Percentiles rank a stretch among this genome's conserved stretches.
Conservation (phyloP, 2,113 vertebrate genomes). For the Numida meleagris region DNA sequence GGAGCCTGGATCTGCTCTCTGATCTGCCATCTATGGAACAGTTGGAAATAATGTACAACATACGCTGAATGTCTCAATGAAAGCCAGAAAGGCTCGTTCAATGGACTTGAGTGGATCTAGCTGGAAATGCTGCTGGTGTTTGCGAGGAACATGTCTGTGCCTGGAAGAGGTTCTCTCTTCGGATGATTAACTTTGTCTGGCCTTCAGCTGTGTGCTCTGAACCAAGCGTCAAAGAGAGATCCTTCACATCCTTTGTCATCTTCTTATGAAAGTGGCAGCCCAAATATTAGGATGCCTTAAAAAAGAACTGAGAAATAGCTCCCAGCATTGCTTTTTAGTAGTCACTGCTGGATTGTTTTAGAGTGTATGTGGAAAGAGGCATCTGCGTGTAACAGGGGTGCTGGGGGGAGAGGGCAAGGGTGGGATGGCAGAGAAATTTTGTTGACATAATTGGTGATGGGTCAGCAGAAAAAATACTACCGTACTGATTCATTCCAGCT, state of each 20-base stretch:
- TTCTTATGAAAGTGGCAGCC: not conserved
- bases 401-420: not conserved
- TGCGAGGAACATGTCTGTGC: not conserved
- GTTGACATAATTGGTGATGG: not conserved
- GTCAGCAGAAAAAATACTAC: not conserved
- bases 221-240: accelerated
- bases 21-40: not conserved
- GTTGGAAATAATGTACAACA: not conserved
- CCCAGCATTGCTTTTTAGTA: not conserved
- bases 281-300: not conserved
- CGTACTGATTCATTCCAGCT: not conserved
- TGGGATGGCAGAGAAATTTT: not conserved
- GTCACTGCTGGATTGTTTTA: not conserved
- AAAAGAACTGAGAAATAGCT: not conserved
- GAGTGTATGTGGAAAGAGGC: not conserved
- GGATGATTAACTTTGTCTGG: not conserved
- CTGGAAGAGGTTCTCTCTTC: not conserved
- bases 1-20: not conserved
- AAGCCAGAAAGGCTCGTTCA: not conserved
- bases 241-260: not conserved
- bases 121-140: not conserved
- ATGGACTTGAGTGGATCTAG: not conserved
- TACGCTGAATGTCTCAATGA: not conserved
- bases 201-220: not conserved
- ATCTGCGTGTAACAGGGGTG: not conserved